Evolutionary conservation across 2,888 invertebrate genomes (phyloP), one percentile per base, ranked within the genome.

Genomic region (Drosophila villosipedis): DNA sequence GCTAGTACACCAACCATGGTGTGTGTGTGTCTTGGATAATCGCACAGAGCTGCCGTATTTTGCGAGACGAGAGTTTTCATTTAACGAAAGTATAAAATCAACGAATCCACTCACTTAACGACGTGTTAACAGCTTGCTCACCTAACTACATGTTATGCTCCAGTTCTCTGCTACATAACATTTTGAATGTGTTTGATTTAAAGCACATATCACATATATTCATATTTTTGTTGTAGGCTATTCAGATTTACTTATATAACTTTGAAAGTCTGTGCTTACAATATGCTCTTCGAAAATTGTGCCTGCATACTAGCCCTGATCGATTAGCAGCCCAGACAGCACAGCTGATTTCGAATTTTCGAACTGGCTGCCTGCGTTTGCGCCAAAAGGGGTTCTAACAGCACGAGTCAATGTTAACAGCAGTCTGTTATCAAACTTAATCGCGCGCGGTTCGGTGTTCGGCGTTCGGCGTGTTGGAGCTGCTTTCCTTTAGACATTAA

Each of bases 271-370:
- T 22, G 4, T 58, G n/a, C 9, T 1, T 3, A 22, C 1, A 4
- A 5, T 0, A 5, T 9, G 19, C 1, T 25, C 14, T 7, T 39
- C 30, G 50, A 57, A 62, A 39, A 12, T 1, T n/a, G 47, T 19
- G 22, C 10, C 16, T 39, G 63, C 72, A 37, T 65, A 74, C 50
- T 37, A 62, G 80, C 65, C 75, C 19, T 60, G 19, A 0, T 16
- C 58, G 68, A 62, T 54, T 39, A 58, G 41, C 61, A 62, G 52
- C 59, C 70, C 58, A 53, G 76, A 4, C 47, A 16, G 31, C 30
- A 37, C 77, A 77, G 78, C 80, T 80, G 80, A 54, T 71, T 30
- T 68, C 81, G 78, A 77, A 76, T 41, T 72, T 80, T 78, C 81
- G 81, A 52, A 62, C 63, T 59, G 30, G 6, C 47, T 33, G 50